Conservation (phyloP, 2,113 vertebrate genomes). For the Tragelaphus scriptus region DNA sequence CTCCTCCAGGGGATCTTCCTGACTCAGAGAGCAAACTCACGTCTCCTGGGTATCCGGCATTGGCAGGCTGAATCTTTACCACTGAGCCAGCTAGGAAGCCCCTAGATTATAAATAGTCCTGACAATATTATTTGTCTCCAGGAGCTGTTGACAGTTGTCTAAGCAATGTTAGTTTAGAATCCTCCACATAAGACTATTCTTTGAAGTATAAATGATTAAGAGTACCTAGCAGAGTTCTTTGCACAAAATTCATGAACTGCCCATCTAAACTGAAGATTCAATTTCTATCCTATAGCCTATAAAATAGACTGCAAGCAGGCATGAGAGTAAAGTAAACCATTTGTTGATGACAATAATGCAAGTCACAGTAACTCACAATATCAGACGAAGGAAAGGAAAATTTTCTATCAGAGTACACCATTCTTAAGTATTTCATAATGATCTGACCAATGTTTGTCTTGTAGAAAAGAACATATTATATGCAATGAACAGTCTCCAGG, state of each 20-base stretch:
- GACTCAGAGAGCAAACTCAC: background rate
- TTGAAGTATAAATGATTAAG: background rate
- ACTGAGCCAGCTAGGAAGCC: background rate
- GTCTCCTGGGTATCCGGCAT: background rate
- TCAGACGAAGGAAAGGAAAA: background rate
- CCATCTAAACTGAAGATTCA: background rate
- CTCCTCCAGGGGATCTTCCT: background rate
- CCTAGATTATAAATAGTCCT: background rate
- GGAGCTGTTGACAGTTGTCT: background rate
- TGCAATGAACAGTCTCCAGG: background rate
- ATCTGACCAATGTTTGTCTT: background rate
- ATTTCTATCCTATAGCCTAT: background rate
- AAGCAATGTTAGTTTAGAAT: background rate
- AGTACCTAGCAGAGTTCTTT: background rate
- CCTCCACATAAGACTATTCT: background rate
- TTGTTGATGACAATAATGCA: background rate
- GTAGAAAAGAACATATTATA: background rate
- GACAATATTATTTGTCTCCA: background rate
- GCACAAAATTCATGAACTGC: background rate
- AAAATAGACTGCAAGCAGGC: background rate
- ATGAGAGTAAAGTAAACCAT: background rate
- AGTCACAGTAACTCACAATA: background rate
- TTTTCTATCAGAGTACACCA: background rate
- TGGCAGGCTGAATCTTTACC: background rate
- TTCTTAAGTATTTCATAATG: background rate